Evolutionary conservation across 2,113 vertebrate genomes (phyloP), one percentile per base, ranked within the genome.

Genomic region (Hucho hucho): DNA sequence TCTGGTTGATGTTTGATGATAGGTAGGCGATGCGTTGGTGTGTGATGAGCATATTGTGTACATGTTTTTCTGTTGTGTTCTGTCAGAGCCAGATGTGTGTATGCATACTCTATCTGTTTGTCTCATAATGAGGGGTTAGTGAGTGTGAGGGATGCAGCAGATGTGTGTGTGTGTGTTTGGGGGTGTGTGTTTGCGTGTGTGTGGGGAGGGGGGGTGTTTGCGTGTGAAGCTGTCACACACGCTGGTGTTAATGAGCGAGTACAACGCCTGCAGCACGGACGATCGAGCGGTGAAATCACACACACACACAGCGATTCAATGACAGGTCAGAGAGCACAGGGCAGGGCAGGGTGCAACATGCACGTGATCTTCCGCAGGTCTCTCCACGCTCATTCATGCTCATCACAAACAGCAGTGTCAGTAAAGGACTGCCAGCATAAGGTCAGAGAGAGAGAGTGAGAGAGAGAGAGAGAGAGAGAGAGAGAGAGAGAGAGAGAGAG

Each of bases 311-410:
- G 76, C 25, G 12, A 61, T 71, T 69, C 72, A 79, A 83, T 81
- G 78, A 77, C 75, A 75, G 82, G 81, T 89, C 86, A 83, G 56
- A 29, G 4, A 18, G 66, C 29, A 29, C 29, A 4, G 22, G 65
- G 46, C 68, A 20, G 20, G 16, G 74, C 67, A 64, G 71, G 32
- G 75, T 16, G 13, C 14, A 49, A 14, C 3, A 14, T 53, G 49
- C 49, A 53, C 49, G 4, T 53, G 49, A 53, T 14, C 49, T 5
- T 53, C 16, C 3, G 49, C 12, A 53, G 49, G 49, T 53, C 49
- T 49, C 14, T 16, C 49, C 12, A 4, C 16, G 3, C 14, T 14
- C 14, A 18, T 16, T 3, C 12, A 18, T 6, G 14, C 14, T 14
- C 14, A 18, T 53, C 49, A 53, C 49, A 13, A 53, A 53, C 14